phyloP scores from a whole-genome alignment of 2,797 vertebrate genomes.

The Tinamus major region DNA sequence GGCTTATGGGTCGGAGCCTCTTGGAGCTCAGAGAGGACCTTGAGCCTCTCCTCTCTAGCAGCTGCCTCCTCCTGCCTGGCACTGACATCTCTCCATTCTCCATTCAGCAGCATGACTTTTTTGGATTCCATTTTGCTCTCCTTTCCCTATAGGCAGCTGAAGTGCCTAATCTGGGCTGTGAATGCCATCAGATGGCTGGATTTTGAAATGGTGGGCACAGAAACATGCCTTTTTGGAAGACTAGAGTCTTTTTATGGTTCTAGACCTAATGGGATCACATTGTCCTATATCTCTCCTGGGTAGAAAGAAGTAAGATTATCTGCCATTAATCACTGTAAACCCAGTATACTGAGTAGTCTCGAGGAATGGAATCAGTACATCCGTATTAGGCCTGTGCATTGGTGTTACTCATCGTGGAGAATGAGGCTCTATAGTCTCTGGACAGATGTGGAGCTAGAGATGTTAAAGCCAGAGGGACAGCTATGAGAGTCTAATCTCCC shows the following conservation, averaged over 20 bases:
- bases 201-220: background rate
- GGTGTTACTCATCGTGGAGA: background rate
- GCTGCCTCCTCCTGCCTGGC: background rate
- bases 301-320: rapidly evolving
- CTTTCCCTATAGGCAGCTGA: background rate
- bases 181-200: background rate
- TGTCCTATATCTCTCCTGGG: background rate
- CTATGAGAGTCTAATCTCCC: background rate
- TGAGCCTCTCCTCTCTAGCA: background rate
- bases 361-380: rapidly evolving
- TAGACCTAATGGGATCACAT: background rate
- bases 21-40: background rate
- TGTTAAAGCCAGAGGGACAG: background rate
- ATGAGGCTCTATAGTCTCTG: rapidly evolving
- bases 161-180: background rate
- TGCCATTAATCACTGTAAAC: background rate
- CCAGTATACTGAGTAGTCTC: background rate
- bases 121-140: background rate
- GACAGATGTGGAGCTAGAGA: background rate
- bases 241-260: background rate
- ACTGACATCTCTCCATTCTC: rapidly evolving
- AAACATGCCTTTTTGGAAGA: background rate
- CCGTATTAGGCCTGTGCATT: background rate
- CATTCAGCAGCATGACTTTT: background rate
- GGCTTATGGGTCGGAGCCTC: background rate